phyloP scores from a whole-genome alignment of 2,888 invertebrate species.

The Eubasilissa splendida region DNA sequence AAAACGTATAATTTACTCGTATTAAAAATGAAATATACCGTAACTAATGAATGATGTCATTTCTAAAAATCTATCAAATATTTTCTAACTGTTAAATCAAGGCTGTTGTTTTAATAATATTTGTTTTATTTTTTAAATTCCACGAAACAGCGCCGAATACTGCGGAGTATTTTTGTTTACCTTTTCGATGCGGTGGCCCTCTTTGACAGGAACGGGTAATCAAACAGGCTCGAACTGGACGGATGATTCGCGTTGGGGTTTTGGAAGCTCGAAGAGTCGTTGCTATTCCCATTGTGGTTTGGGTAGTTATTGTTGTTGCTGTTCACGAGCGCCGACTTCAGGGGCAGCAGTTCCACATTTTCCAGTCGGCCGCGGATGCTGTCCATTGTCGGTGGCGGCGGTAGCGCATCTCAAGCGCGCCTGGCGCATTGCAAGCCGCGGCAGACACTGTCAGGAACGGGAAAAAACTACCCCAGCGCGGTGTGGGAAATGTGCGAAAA shows the following conservation, averaged over 20 bases:
- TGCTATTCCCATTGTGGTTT: slow-evolving; percentile 57
- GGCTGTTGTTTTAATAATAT: not conserved
- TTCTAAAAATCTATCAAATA: too few species aligned
- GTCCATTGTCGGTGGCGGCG: slow-evolving; percentile 32
- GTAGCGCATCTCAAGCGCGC: slow-evolving; percentile 7
- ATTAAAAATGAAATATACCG: too few species aligned
- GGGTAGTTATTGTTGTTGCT: slow-evolving; percentile 62
- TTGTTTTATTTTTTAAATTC: not conserved
- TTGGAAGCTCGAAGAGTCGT: slow-evolving; percentile 61
- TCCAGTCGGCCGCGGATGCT: slow-evolving; percentile 59
- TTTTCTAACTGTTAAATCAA: too few species aligned
- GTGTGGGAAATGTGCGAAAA: not conserved
- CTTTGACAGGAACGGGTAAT: slow-evolving; percentile 70
- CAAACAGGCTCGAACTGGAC: slow-evolving; percentile 66
- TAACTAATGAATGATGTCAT: too few species aligned
- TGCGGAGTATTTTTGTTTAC: slow-evolving; percentile 60
- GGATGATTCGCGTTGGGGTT: slow-evolving; percentile 63
- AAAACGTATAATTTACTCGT: too few species aligned
- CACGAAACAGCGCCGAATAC: too few species aligned
- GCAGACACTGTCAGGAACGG: slow-evolving; percentile 17
- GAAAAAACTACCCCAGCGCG: not conserved
- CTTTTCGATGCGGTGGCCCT: slow-evolving; percentile 72
- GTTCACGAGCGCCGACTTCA: slow-evolving; percentile 68
- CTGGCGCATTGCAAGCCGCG: slow-evolving; percentile 37
- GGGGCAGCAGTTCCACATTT: slow-evolving; percentile 68